Evolutionary conservation across 92 coral and sea anemone species (phyloP), one percentile per base, ranked within the genome.

Genomic region (Palythoa heliodiscus): DNA sequence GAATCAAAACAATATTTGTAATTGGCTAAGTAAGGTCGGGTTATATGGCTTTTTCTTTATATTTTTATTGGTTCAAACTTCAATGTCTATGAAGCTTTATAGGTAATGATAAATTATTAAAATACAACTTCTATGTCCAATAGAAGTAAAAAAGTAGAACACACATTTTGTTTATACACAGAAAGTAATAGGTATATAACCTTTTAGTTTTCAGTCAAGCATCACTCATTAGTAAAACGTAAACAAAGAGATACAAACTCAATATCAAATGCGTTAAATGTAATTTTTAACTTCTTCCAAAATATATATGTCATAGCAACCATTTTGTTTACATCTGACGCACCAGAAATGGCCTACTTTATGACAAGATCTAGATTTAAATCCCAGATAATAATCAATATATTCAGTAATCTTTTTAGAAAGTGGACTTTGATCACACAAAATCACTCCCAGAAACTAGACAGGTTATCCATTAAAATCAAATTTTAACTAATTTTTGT

Each of bases 391-490:
- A n/a, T 77, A 10, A 24, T 3, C 3, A 10, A 77, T 8, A 10
- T 22, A 9, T 11, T 37, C 19, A 8, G 25, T 7, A 12, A 54
- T 5, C 6, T 15, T 35, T 20, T 19, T 7, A 39, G 37, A 22
- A 43, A 64, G 43, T 80, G 84, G 84, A 80, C 84, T 80, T 80
- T 80, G 84, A 80, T 53, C 84, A 47, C 57, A 64, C 9, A 64
- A 38, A 16, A 66, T 22, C 25, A 64, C 60, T 66, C 43, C 22
- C 25, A 38, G 60, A 39, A 61, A 7, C 71, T 20, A n/a, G 4
- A 39, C 13, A 17, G 1, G 11, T 64, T 13, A 63, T 6, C 55
- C 20, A 20, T 0, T 2, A 80, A 43, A 66, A 63, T 20, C 13
- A 80, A 50, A 20, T 16, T 2, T 23, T 37, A 48, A 48, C 10